These are phyloP conservation scores for Eubucco bourcierii DNA, from an alignment of 2,113 vertebrate species.

Conservation along the genomic window DNA sequence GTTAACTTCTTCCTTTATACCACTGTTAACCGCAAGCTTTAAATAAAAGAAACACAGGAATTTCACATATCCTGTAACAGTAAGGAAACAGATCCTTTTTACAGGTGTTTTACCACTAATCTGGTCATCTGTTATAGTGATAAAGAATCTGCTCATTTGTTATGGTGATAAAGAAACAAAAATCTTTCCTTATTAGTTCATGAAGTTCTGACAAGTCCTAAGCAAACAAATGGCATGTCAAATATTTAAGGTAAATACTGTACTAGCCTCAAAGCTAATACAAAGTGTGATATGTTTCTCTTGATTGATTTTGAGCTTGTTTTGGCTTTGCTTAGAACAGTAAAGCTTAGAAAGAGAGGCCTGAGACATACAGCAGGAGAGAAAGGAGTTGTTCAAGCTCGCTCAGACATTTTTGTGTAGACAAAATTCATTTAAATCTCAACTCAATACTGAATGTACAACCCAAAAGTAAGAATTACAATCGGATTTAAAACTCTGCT, in stretches of 20 bases:
- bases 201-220: background rate
- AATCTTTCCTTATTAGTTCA: background rate
- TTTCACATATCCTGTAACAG: background rate
- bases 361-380: background rate
- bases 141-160: constrained; percentile 22
- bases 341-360: constrained; percentile 22
- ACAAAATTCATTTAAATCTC: background rate
- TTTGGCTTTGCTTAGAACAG: constrained; percentile 43
- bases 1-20: constrained; percentile 21
- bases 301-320: constrained; percentile 1
- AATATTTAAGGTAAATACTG: constrained; percentile 42
- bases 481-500: background rate
- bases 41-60: background rate
- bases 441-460: background rate
- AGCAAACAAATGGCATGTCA: background rate
- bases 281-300: background rate
- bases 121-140: background rate
- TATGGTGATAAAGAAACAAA: constrained; percentile 12
- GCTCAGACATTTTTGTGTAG: background rate
- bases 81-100: constrained; percentile 15
- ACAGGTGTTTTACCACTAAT: constrained; percentile 10
- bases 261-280: constrained; percentile 33
- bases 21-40: constrained; percentile 23
- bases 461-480: background rate
- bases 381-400: background rate